These are phyloP conservation scores for Falco punctatus DNA, from an alignment of 2,113 vertebrate species.

Conservation along the genomic window DNA sequence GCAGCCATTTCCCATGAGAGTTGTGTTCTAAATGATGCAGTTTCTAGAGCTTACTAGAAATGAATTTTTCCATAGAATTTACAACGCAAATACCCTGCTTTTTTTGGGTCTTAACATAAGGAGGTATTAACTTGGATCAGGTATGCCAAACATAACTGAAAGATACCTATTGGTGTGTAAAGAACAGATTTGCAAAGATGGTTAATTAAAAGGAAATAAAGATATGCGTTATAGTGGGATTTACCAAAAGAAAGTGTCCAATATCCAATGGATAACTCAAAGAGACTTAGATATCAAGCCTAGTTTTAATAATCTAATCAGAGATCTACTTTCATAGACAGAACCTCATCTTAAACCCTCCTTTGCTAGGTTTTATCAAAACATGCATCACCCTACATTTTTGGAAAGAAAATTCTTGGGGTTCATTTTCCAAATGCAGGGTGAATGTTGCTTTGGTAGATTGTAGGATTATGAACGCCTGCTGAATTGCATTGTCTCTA, in stretches of 20 bases:
- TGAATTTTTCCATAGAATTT: not conserved
- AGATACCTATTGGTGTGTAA: not conserved
- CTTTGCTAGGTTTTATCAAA: not conserved
- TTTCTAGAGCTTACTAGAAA: not conserved
- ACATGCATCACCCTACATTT: not conserved
- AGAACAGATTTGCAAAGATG: not conserved
- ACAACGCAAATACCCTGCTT: not conserved
- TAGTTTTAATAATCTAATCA: not conserved
- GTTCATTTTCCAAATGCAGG: not conserved
- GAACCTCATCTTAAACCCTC: not conserved
- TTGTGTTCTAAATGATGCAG: not conserved
- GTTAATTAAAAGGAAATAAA: not conserved
- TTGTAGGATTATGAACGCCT: not conserved
- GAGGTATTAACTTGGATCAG: not conserved
- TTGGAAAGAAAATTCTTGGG: not conserved
- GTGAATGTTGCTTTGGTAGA: not conserved
- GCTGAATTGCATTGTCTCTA: not conserved
- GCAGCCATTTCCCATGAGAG: not conserved
- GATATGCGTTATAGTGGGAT: not conserved
- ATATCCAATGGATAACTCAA: not conserved
- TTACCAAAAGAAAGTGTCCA: not conserved
- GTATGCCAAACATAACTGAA: not conserved
- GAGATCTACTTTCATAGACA: not conserved
- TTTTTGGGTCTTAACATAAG: not conserved
- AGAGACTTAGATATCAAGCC: not conserved